A percentile compares a stretch with the other conserved stretches of the same genome.
Evolutionary conservation across 2,113 vertebrate genomes (phyloP).

Genomic region (Passer montanus): DNA sequence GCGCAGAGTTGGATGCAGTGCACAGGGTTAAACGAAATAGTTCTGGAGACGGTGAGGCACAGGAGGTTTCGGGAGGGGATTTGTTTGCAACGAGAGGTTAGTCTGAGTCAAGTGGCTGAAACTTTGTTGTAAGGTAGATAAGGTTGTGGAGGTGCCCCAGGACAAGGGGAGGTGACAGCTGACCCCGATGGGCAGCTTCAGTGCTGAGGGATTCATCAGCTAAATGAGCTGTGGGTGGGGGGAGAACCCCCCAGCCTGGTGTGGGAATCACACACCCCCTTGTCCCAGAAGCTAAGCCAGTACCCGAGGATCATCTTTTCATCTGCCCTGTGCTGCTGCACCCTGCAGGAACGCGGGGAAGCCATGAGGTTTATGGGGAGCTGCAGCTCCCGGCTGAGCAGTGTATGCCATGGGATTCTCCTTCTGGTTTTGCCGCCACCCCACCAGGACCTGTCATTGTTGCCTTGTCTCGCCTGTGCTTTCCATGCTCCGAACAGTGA

Average conservation of each 20-base stretch:
- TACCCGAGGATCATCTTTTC: accelerated
- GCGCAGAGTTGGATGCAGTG: background rate
- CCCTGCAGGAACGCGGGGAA: background rate
- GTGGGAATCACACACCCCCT: background rate
- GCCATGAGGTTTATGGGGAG: background rate
- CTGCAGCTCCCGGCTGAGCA: background rate
- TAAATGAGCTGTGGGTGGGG: background rate
- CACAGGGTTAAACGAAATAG: background rate
- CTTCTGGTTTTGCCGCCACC: background rate
- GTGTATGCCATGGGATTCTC: accelerated
- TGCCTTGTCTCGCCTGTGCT: background rate
- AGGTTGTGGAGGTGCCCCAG: background rate
- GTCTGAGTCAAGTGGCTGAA: background rate
- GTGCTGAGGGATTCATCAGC: background rate
- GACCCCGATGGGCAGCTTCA: background rate
- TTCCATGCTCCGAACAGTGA: constrained; percentile 2
- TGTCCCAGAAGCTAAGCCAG: background rate
- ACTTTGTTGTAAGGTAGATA: background rate
- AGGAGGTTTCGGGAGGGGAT: background rate
- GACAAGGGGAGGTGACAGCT: background rate
- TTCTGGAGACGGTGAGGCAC: background rate
- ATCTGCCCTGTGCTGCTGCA: background rate
- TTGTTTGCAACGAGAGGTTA: background rate
- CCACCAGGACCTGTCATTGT: background rate
- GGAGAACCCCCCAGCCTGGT: background rate